Evolutionary conservation across 2,888 invertebrate species (phyloP), one percentile per base, ranked within the genome.

Genomic region (Creontiades dilutus): DNA sequence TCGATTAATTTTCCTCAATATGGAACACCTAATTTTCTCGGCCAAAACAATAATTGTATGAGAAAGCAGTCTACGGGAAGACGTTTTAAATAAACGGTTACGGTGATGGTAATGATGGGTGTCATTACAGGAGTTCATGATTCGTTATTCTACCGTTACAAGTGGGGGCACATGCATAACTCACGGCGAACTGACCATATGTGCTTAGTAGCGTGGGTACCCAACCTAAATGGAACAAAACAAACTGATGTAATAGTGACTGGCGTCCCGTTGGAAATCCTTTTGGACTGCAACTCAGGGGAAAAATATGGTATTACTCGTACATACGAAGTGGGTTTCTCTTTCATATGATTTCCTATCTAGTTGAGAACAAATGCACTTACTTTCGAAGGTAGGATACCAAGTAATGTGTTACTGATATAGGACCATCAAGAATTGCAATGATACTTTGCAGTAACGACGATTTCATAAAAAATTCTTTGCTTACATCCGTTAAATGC

Each of bases 171-270:
- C 86, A 86, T 86, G 86, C 86, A 86, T 37, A 68, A 75, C 68
- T 75, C 86, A 75, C 86, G 61, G 28, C 47, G 86, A 86, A 86
- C 86, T 86, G 86, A 86, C 86, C 86, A 27, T 86, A 86, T 86
- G 61, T 75, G 27, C 68, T 86, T 37, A 86, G 86, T 46, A 47
- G 76, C 48, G 27, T 75, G 37, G 68, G 68, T n/a, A 19, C 47
- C 86, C 86, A 68, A 86, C 86, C 86, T 86, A 75, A 75, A 86
- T 76, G 75, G 75, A 86, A 86, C 47, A 86, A 86, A 86, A 86
- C 61, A 85, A 85, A 61, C 27, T 37, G 57, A 27, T 61, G 57
- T 78, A 85, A 47, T 82, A 23, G 27, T n/a, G 85, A 19, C 37
- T 16, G 16, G 19, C 11, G 14, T 78, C 47, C 68, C 68, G 23